Conservation (phyloP, 2,113 vertebrate genomes). For the Sigmodon hispidus region DNA sequence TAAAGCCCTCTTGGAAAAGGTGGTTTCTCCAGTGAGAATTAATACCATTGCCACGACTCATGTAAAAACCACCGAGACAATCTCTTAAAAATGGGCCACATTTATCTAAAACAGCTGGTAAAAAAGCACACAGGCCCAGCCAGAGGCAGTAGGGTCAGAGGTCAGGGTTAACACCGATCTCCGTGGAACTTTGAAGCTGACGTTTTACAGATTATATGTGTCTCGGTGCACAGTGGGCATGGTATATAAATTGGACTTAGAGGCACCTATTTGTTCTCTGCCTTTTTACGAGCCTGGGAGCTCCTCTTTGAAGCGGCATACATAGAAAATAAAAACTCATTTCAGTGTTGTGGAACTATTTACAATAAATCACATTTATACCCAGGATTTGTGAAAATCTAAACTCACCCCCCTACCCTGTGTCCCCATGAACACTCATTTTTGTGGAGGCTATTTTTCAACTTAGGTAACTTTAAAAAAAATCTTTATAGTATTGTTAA, state of each 20-base stretch:
- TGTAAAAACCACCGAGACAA: constrained; percentile 86
- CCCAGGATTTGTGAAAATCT: constrained; percentile 82
- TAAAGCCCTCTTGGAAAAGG: constrained; percentile 84
- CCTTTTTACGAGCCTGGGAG: constrained; percentile 92
- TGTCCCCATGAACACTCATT: background rate
- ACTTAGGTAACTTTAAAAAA: constrained; percentile 2
- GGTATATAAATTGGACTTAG: constrained; percentile 91
- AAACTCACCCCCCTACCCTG: background rate
- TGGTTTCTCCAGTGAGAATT: constrained; percentile 88
- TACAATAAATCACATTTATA: constrained; percentile 90
- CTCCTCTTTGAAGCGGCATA: constrained; percentile 92
- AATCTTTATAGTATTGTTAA: background rate
- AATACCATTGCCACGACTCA: constrained; percentile 88
- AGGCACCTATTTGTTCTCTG: constrained; percentile 91
- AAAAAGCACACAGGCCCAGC: constrained; percentile 88
- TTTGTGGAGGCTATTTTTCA: constrained; percentile 18
- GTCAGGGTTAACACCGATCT: constrained; percentile 95
- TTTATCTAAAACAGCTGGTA: constrained; percentile 97
- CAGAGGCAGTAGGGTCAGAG: constrained; percentile 89
- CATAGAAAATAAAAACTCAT: constrained; percentile 89
- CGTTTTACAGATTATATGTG: constrained; percentile 94
- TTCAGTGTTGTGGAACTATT: constrained; percentile 90
- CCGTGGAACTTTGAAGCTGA: constrained; percentile 95
- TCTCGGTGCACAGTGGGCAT: constrained; percentile 89
- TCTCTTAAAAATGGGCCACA: constrained; percentile 88